Evolutionary conservation across 2,797 vertebrate genomes (phyloP), one percentile per base, ranked within the genome.

Genomic region (Danio tinwini): DNA sequence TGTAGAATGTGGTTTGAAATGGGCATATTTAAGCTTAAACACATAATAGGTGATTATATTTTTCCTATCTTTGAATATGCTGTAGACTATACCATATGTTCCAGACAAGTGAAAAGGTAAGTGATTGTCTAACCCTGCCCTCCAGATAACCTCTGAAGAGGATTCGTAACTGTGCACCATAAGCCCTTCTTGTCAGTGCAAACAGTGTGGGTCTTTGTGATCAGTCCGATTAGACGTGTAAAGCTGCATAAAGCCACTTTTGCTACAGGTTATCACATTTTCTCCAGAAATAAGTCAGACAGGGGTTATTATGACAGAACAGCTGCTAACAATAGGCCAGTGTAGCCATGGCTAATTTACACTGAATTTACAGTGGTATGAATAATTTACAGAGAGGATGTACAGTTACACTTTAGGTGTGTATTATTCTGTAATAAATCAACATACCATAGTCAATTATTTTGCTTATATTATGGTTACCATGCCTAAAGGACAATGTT

Each of bases 161-260:
- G 82, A 82, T 82, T 84, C 58, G 7, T 61, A 56, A 53, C n/a
- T 53, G 21, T 63, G 52, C 21, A 63, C 58, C n/a, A 42, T 58
- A 78, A 75, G 59, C 69, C 71, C 76, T 59, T 69, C 52, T 64
- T 62, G 56, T 78, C 59, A 78, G 53, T 49, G 53, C 19, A 40
- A 74, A 83, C 63, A 78, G 71, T 56, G 52, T 37, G 56, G 53
- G 73, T 76, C 77, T 82, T 77, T 73, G 44, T 83, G 56, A 42
- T 69, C 40, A n/a, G 9, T 56, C 74, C 68, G 80, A 84, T 82
- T 86, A 80, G 39, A 76, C 29, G 11, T 50, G 56, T 71, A 80
- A 82, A 82, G 74, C 80, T 56, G 50, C 70, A 72, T 74, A 81
- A 82, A 61, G 68, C 77, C 74, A 62, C 53, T 58, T 82, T 69